These are phyloP conservation scores for Xiphophorus hellerii DNA, from an alignment of 2,113 vertebrate genomes.

Conservation along the genomic window DNA sequence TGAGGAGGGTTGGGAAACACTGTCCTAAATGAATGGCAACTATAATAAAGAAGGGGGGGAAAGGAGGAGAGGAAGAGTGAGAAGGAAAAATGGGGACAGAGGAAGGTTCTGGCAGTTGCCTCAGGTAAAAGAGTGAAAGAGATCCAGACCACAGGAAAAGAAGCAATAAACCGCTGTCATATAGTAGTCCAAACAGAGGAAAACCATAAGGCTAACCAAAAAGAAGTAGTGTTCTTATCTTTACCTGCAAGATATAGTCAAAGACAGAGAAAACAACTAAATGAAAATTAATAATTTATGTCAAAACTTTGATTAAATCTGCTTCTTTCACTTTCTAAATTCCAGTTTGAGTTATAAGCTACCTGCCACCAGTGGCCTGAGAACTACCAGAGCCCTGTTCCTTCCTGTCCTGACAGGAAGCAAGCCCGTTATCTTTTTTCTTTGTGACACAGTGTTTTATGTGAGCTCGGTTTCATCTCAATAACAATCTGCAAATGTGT, in stretches of 20 bases:
- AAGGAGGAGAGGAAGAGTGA: slow-evolving; percentile 41
- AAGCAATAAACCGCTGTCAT: slow-evolving; percentile 18
- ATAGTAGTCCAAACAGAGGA: slow-evolving; percentile 11
- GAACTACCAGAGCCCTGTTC: slow-evolving; percentile 57
- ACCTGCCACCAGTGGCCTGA: slow-evolving; percentile 44
- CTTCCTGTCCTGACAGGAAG: slow-evolving; percentile 68
- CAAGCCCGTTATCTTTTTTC: slow-evolving; percentile 49
- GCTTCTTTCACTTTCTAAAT: slow-evolving; percentile 32
- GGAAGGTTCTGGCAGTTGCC: slow-evolving; percentile 27
- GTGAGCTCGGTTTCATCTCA: slow-evolving; percentile 35
- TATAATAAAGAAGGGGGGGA: slow-evolving; percentile 48
- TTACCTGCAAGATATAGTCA: slow-evolving; percentile 8
- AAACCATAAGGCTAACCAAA: not conserved
- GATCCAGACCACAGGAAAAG: slow-evolving; percentile 19
- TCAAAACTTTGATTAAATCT: slow-evolving; percentile 20
- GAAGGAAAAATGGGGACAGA: not conserved
- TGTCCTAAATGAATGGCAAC: slow-evolving; percentile 72
- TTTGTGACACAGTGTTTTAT: slow-evolving; percentile 45
- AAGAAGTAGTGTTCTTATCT: slow-evolving; percentile 17
- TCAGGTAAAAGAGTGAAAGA: slow-evolving; percentile 26
- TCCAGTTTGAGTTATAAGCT: slow-evolving; percentile 26
- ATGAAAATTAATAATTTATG: slow-evolving; percentile 30
- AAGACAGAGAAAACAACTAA: slow-evolving; percentile 34
- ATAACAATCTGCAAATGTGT: slow-evolving; percentile 48
- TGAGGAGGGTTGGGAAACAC: too few relatives aligned